Percentiles rank a stretch among this genome's conserved stretches.
These are phyloP conservation scores for Lasius platythorax DNA, from an alignment of 2,888 invertebrate genomes.

Conservation along the genomic window DNA sequence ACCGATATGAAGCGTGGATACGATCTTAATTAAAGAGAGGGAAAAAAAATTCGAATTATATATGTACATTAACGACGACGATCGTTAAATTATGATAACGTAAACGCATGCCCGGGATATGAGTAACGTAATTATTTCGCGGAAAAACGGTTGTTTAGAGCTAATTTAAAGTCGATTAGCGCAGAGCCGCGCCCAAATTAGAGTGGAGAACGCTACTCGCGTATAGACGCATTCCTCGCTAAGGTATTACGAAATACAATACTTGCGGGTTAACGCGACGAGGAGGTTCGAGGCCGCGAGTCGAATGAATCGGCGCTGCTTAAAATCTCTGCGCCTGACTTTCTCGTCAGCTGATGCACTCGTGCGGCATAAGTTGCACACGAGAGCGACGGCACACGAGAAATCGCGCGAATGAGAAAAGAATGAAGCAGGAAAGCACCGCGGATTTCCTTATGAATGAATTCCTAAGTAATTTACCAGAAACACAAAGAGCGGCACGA, in stretches of 20 bases:
- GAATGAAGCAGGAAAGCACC: background rate
- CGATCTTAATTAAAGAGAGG: constrained; percentile 34
- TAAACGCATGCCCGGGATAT: constrained; percentile 10
- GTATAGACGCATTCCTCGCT: constrained; percentile 9
- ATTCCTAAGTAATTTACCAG: constrained; percentile 28
- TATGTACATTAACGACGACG: constrained; percentile 38
- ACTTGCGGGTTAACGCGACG: background rate
- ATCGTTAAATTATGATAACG: constrained; percentile 42
- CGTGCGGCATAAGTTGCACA: constrained; percentile 5
- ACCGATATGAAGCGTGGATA: background rate
- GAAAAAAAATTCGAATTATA: constrained; percentile 14
- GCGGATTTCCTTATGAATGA: constrained; percentile 44
- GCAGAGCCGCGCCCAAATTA: constrained; percentile 51
- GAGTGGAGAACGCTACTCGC: constrained; percentile 10
- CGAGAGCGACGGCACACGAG: background rate
- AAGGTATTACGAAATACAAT: constrained; percentile 24
- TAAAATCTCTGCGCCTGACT: constrained; percentile 12
- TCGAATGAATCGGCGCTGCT: constrained; percentile 5
- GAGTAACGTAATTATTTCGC: constrained; percentile 40
- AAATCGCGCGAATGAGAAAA: constrained; percentile 8
- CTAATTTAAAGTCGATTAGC: constrained; percentile 47
- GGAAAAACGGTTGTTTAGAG: constrained; percentile 29
- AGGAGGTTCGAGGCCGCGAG: background rate
- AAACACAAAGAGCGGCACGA: constrained; percentile 76
- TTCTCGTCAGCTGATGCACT: constrained; percentile 26